Conservation (phyloP, 2,888 invertebrate species). For the Rapana venosa region DNA sequence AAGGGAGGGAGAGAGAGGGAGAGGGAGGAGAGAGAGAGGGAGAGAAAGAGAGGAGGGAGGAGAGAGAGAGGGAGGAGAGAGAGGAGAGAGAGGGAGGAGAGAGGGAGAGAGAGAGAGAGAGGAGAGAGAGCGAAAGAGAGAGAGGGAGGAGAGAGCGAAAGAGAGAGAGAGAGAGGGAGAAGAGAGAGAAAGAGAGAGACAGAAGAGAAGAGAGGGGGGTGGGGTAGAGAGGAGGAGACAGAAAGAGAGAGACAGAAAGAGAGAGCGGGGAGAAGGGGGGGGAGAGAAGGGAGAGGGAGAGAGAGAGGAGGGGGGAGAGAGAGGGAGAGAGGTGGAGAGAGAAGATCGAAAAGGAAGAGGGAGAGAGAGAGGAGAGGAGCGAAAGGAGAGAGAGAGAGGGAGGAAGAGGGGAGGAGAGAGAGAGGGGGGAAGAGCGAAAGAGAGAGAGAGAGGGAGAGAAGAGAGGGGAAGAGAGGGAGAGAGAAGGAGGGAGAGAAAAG, state of each 20-base stretch:
- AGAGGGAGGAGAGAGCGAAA: conserved; percentile 85
- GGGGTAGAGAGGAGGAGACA: neutral
- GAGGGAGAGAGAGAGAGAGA: neutral
- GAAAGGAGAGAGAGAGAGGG: neutral
- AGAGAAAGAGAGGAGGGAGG: neutral
- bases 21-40: conserved; percentile 82
- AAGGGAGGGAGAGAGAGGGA: conserved; percentile 79
- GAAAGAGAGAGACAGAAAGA: neutral
- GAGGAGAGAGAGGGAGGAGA: neutral
- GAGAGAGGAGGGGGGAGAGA: neutral
- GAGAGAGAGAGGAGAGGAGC: neutral
- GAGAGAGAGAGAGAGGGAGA: neutral
- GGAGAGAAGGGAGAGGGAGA: neutral
- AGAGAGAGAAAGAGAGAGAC: neutral
- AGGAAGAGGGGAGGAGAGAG: neutral
- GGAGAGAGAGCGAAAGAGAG: neutral
- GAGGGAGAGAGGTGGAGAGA: neutral
- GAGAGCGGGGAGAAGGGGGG: too few relatives aligned
- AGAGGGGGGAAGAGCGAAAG: neutral
- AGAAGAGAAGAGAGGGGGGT: conserved; percentile 86
- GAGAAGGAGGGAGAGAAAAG: too few relatives aligned
- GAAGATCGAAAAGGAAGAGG: too few relatives aligned
- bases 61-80: neutral
- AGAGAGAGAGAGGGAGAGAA: neutral
- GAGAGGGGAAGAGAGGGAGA: conserved; percentile 84